Base-by-base conservation (phyloP, 2,888 invertebrate genomes). In the Frankliniella intonsa region DNA sequence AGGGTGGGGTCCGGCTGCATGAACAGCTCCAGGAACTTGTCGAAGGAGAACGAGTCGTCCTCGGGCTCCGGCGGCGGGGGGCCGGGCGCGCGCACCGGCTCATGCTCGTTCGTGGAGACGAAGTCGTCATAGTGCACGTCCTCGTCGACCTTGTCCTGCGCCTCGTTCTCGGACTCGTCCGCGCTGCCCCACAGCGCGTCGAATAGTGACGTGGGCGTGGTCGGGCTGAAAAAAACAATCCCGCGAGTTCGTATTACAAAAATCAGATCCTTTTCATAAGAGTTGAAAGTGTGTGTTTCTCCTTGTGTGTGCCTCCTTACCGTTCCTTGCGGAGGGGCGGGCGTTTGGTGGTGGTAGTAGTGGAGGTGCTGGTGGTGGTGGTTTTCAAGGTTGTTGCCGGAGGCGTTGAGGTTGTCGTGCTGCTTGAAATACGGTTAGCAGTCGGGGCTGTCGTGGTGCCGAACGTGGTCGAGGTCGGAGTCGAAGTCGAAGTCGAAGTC, bases 401-500 rank as follows among this genome's bases (percentile, higher is more conserved):
- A 19, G 81, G 81, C 17, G 80, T 49, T 19, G 79, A 22, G 50
- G 82, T 79, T 38, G 81, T 25, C n/a, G 80, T 80, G 38, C 38
- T 38, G 27, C 17, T 65, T 22, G 81, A 80, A 19, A 9, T 80
- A n/a, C 80, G 80, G 27, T 22, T 14, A 10, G 80, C 2, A 3
- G 80, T 80, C 49, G 80, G 80, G 80, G 7, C 9, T 80, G n/a
- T 80, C 11, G 80, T 27, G 50, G 50, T 80, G 49, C 80, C 38
- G 12, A 49, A 80, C 25, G 25, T 11, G 14, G 50, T n/a, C 50
- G 83, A 69, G 79, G 82, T 62, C 19, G 82, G 76, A 12, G 81
- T 82, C 14, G 81, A 65, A 5, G 81, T 22, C 19, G 76, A 65
- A 81, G 83, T 84, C 12, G 84, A 84, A 27, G 83, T 80, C 83